Conservation (phyloP, 1,140 invertebrate species). For the Lepidurus packardi region DNA sequence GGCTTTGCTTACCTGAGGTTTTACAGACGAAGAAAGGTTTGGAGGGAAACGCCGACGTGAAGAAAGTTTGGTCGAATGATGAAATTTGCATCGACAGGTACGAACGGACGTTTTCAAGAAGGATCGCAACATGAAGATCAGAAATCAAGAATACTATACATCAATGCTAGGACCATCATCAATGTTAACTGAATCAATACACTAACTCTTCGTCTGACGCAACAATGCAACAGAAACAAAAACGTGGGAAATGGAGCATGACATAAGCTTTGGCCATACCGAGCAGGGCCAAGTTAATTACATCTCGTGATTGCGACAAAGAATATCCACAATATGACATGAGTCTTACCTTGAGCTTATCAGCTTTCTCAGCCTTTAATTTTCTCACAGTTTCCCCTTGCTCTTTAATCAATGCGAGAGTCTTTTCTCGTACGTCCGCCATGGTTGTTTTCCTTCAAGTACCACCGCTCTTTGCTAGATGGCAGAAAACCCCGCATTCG, state of each 20-base stretch:
- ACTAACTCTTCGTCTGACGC: constrained; percentile 31
- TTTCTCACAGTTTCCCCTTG: constrained; percentile 75
- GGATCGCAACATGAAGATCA: not conserved
- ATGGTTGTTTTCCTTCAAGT: constrained; percentile 21
- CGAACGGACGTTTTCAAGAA: not conserved
- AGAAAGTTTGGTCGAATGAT: constrained; percentile 2
- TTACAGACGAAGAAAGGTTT: not conserved
- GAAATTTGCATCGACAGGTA: not conserved
- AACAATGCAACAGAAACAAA: constrained; percentile 23
- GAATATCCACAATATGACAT: constrained; percentile 25
- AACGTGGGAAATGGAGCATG: not conserved
- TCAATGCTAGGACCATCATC: constrained; percentile 36
- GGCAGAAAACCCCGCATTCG: not conserved
- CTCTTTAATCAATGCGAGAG: constrained; percentile 61
- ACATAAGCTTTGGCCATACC: constrained; percentile 17
- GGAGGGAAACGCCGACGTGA: not conserved
- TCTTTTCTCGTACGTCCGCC: constrained; percentile 32
- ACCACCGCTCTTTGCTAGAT: not conserved
- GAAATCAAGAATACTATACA: constrained; percentile 31
- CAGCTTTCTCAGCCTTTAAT: constrained; percentile 71
- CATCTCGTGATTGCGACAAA: constrained; percentile 38
- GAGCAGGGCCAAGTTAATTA: not conserved
- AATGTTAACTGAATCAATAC: constrained; percentile 32
- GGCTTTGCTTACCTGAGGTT: constrained; percentile 20
- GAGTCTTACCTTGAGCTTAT: constrained; percentile 59